Percentiles rank a stretch among this genome's conserved stretches.
Evolutionary conservation across 2,888 invertebrate species (phyloP).

Genomic region (Morinoia aosen): DNA sequence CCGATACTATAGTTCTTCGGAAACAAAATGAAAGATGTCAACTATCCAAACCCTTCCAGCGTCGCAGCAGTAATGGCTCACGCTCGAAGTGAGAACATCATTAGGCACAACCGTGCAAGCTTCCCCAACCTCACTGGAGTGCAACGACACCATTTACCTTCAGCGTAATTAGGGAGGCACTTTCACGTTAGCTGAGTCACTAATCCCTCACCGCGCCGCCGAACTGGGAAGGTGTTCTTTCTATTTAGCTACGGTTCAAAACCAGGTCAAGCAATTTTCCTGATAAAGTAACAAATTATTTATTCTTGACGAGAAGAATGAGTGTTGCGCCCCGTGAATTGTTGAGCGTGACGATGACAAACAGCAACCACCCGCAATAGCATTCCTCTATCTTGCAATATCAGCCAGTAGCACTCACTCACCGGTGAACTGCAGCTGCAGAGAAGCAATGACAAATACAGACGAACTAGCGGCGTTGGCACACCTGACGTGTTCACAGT

Average conservation of each 20-base stretch:
- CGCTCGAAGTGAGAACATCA: background rate
- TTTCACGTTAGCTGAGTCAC: background rate
- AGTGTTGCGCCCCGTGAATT: background rate
- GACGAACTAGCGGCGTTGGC: background rate
- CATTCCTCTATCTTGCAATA: background rate
- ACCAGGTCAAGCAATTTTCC: background rate
- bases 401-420: background rate
- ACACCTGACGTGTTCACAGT: slow-evolving; percentile 38
- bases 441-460: background rate
- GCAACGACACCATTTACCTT: background rate
- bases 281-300: background rate
- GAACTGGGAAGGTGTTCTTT: background rate
- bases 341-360: background rate
- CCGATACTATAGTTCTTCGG: background rate
- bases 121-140: background rate
- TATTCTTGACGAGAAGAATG: background rate
- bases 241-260: background rate
- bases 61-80: background rate
- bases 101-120: background rate
- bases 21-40: background rate
- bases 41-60: background rate
- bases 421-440: slow-evolving; percentile 2
- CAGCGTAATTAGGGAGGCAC: background rate
- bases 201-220: background rate
- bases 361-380: background rate